These are phyloP conservation scores for Clarias gariepinus DNA, from an alignment of 2,113 vertebrate species.

Conservation along the genomic window DNA sequence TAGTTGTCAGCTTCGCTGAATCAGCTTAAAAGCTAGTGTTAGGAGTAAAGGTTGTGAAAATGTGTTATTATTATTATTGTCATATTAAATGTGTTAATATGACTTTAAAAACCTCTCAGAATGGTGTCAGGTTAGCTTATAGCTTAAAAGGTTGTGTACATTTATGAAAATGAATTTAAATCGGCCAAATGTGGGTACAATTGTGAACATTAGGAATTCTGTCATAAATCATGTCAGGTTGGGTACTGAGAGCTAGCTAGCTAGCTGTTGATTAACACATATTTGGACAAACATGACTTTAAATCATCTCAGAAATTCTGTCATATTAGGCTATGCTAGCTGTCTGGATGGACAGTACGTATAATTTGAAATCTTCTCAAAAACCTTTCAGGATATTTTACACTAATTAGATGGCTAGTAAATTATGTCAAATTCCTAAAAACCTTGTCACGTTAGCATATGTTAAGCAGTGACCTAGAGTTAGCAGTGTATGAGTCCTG, in stretches of 20 bases:
- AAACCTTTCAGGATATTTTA: background rate
- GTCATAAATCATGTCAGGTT: background rate
- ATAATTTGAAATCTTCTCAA: background rate
- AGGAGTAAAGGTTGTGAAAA: background rate
- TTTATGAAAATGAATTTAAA: background rate
- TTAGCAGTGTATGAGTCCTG: background rate
- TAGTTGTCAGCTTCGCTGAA: background rate
- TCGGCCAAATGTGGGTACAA: too few species aligned
- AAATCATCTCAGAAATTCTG: background rate
- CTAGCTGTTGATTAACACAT: background rate
- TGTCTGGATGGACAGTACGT: background rate
- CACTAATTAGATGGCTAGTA: background rate
- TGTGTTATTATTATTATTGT: background rate
- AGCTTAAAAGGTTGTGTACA: background rate
- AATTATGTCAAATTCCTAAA: background rate
- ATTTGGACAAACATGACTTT: background rate
- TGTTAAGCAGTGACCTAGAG: background rate
- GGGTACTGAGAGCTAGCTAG: background rate
- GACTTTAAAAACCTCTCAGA: background rate
- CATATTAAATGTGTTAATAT: background rate
- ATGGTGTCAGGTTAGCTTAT: background rate
- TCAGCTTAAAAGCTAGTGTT: background rate
- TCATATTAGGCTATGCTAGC: background rate
- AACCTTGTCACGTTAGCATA: background rate
- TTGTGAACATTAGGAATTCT: background rate